A percentile compares a stretch with the other conserved stretches of the same genome.
phyloP scores from a whole-genome alignment of 2,797 vertebrate species.

The Synaphobranchus kaupii region DNA sequence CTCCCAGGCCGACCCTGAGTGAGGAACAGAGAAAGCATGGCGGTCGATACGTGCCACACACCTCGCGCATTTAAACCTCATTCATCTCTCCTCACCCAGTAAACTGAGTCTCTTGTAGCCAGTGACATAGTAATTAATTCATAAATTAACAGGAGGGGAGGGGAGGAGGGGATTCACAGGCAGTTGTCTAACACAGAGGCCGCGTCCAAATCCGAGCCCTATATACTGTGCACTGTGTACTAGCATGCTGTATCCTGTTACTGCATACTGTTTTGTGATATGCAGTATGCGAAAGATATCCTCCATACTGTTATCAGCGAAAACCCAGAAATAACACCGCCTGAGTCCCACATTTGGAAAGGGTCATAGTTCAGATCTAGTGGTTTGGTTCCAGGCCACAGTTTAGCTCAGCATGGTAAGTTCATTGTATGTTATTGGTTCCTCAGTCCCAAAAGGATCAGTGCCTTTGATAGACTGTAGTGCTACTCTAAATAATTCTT shows the following conservation, averaged over 20 bases:
- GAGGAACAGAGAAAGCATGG: not conserved
- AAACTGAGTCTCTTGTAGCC: not conserved
- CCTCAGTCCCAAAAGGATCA: not conserved
- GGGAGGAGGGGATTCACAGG: too few relatives aligned
- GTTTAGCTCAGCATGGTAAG: not conserved
- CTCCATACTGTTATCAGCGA: too few relatives aligned
- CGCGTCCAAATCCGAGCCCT: too few relatives aligned
- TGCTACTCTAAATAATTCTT: too few relatives aligned
- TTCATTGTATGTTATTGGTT: not conserved
- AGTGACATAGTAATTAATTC: not conserved
- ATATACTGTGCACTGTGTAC: too few relatives aligned
- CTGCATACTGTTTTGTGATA: too few relatives aligned
- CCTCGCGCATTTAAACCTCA: not conserved
- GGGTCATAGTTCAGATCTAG: not conserved
- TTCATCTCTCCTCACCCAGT: not conserved
- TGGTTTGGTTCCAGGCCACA: not conserved
- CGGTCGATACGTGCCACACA: not conserved
- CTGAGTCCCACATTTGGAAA: not conserved
- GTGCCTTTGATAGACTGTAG: not conserved
- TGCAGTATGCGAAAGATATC: too few relatives aligned
- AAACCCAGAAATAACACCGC: too few relatives aligned
- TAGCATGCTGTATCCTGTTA: too few relatives aligned
- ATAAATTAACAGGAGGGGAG: not conserved
- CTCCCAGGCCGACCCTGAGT: not conserved
- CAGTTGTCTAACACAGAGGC: too few relatives aligned